These are phyloP conservation scores for Mormyrus hasselquistii DNA, from an alignment of 2,797 vertebrate species.

Conservation along the genomic window DNA sequence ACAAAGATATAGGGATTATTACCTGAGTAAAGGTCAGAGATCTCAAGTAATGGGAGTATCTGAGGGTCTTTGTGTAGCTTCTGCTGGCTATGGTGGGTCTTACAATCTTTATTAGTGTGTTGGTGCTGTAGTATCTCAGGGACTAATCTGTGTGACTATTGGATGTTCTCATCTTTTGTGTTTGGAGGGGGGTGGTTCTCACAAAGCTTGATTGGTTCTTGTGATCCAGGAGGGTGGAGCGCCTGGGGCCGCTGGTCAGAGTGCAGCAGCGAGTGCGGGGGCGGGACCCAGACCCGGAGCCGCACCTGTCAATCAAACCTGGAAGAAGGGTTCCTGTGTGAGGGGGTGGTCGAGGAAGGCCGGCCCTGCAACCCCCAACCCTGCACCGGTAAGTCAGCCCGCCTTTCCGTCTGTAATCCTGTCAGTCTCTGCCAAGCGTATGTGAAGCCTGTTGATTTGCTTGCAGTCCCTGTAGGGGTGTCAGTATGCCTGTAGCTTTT, in stretches of 20 bases:
- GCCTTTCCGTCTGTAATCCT: neutral
- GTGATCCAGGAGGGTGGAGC: constrained; percentile 78
- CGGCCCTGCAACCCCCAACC: constrained; percentile 88
- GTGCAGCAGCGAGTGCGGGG: constrained; percentile 92
- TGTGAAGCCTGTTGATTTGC: neutral
- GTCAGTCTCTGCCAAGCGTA: neutral
- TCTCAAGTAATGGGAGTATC: neutral
- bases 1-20: neutral
- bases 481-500: neutral
- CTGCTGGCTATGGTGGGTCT: neutral
- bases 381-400: constrained; percentile 76
- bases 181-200: neutral
- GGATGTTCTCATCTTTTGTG: neutral
- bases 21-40: neutral
- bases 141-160: neutral
- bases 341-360: constrained; percentile 89
- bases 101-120: neutral
- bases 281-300: constrained; percentile 87
- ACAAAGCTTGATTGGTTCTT: neutral
- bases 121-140: neutral
- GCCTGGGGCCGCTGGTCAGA: constrained; percentile 89
- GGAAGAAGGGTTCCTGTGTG: constrained; percentile 69
- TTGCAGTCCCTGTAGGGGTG: neutral
- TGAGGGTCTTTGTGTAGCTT: neutral
- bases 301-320: constrained; percentile 72